Percentiles rank a stretch among this genome's conserved stretches.
Conservation (phyloP, 2,888 invertebrate species). For the Clostera curtula region DNA sequence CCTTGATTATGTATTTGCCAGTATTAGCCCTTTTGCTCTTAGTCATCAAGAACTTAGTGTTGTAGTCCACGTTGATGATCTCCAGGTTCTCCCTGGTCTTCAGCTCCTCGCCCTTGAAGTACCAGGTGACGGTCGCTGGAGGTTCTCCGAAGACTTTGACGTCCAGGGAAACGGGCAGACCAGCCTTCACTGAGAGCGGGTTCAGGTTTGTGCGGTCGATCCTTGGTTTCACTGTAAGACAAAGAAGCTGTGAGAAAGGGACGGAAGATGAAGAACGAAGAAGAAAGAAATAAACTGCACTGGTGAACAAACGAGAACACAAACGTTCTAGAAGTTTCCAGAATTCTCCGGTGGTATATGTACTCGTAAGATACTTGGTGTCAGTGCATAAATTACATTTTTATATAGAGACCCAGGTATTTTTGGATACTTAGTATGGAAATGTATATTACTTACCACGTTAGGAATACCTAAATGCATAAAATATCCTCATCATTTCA, state of each 20-base stretch:
- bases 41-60: conserved; percentile 91
- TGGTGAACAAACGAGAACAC: no score
- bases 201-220: conserved; percentile 94
- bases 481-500: no score
- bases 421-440: no score
- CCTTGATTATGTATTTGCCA: conserved; percentile 91
- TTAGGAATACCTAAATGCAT: no score
- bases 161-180: conserved; percentile 90
- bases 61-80: conserved; percentile 90
- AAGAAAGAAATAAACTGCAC: no score
- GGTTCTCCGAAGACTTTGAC: conserved; percentile 95
- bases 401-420: no score
- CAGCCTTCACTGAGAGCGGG: conserved; percentile 89
- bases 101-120: conserved; percentile 81
- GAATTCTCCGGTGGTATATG: no score
- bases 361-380: no score
- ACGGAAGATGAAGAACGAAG: no score
- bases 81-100: conserved; percentile 77
- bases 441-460: no score
- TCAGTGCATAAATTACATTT: no score
- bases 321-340: no score
- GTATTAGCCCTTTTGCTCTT: conserved; percentile 87
- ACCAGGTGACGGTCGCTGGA: conserved; percentile 93
- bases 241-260: conserved; percentile 15
- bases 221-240: conserved; percentile 87